These are phyloP conservation scores for Atrichornis clamosus DNA, from an alignment of 2,113 vertebrate genomes.

Conservation along the genomic window DNA sequence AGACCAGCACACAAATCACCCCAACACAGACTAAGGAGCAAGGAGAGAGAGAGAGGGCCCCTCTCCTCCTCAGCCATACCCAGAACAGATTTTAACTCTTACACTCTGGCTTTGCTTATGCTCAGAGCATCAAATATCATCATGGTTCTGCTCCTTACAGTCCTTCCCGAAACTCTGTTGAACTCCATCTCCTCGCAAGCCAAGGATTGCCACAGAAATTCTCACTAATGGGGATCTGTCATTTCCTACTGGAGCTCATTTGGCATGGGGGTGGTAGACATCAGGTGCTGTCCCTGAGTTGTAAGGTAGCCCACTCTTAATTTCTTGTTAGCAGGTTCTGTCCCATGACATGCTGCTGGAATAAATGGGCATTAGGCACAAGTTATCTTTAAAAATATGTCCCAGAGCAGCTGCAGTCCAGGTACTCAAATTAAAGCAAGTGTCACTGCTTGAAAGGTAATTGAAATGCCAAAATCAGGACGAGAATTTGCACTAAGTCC, in stretches of 20 bases:
- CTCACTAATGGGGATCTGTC: neutral
- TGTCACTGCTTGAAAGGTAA: slow-evolving; percentile 1
- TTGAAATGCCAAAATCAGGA: slow-evolving; percentile 29
- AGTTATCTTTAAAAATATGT: neutral
- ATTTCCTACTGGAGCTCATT: neutral
- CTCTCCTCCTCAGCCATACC: neutral
- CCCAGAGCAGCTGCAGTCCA: neutral
- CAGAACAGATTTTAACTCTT: neutral
- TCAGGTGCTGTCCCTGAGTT: neutral
- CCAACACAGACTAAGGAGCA: neutral
- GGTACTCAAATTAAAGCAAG: neutral
- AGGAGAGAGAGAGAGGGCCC: neutral
- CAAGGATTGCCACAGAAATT: neutral
- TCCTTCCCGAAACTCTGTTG: neutral
- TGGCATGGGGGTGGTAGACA: neutral
- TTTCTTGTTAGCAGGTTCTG: neutral
- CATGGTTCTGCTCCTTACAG: neutral
- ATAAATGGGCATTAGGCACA: neutral
- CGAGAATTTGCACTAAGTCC: neutral
- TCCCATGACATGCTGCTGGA: neutral
- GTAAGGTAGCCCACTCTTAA: neutral
- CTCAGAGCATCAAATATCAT: neutral
- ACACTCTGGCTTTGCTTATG: neutral
- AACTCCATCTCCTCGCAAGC: neutral
- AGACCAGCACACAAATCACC: neutral